Base-by-base conservation (phyloP, 2,113 vertebrate genomes). In the Callipepla californica region DNA sequence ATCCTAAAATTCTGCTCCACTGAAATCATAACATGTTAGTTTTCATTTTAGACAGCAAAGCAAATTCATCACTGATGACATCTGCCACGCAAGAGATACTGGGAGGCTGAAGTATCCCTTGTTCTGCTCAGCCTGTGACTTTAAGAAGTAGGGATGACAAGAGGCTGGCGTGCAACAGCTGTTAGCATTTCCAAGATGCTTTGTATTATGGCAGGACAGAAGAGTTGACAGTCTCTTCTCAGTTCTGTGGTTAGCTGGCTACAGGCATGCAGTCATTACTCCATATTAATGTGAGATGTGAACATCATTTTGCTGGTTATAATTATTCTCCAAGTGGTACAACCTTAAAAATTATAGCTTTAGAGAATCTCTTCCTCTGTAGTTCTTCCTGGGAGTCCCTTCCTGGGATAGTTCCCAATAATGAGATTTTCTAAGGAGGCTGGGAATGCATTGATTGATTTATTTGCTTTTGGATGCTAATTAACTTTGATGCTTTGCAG, bases 161-260 rank as follows among this genome's bases (percentile, higher is more conserved):
- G 87, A 75, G 73, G 89, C 85, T 87, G 66, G 66, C 75, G 34
- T 70, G 78, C 68, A 19, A 55, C 2, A 63, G 66, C 70, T 68
- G 92, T 88, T 90, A 96, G 86, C 75, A 69, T 91, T 94, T 96
- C 83, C 89, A 95, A 95, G 89, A 85, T 94, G 95, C 94, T 95
- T 92, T 93, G 84, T 84, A 85, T 97, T 95, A 94, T 74, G 85
- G 89, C 47, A 85, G 85, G 78, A 76, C 88, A 92, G 92, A 87
- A 93, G 87, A 90, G 94, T 86, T 96, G 95, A 97, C 96, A 96
- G 94, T 94, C 72, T 93, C 82, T 95, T 95, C 95, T 89, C 93
- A 80, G 85, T 81, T 95, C 80, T 97, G 95, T 93, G 96, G 97
- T 96, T 96, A 96, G 93, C 85, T 94, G 76, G 87, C 79, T 92